These are phyloP conservation scores for Drosophila willistoni DNA, from an alignment of 1,140 invertebrate genomes.

Conservation along the genomic window DNA sequence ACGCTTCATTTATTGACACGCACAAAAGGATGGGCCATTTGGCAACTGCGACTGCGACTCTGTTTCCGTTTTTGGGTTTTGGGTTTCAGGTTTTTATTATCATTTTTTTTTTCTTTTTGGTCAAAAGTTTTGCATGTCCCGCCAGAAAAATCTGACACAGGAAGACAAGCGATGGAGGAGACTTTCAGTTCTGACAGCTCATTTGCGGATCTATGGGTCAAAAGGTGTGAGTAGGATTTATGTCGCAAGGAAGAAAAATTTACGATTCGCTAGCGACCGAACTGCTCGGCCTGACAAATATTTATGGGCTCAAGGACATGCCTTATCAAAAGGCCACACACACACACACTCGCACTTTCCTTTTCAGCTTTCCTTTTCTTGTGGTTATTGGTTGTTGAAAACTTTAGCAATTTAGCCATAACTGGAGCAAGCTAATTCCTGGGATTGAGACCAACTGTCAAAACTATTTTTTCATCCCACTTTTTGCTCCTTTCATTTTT, in stretches of 20 bases:
- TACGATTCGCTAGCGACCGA: constrained; percentile 32
- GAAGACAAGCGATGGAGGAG: constrained; percentile 17
- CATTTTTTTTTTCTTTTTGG: constrained; percentile 16
- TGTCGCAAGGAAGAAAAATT: constrained; percentile 34
- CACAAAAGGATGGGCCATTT: constrained; percentile 61
- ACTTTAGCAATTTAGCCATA: constrained; percentile 54
- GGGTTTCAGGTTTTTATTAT: constrained; percentile 11
- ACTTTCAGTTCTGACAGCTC: constrained; percentile 51
- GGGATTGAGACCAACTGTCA: constrained; percentile 13
- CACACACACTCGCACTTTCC: constrained; percentile 1
- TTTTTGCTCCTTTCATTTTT: neutral
- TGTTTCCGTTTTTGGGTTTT: constrained; percentile 8
- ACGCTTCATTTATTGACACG: constrained; percentile 79
- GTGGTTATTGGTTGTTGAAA: constrained; percentile 22
- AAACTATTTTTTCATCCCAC: neutral
- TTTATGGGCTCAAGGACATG: constrained; percentile 42
- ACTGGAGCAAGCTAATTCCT: constrained; percentile 28
- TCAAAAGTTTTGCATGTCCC: constrained; percentile 59
- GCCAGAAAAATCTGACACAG: constrained; percentile 43
- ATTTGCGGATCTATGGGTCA: constrained; percentile 44
- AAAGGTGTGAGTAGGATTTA: constrained; percentile 43
- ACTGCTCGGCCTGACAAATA: constrained; percentile 56
- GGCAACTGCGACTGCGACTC: constrained; percentile 9
- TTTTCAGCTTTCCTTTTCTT: neutral
- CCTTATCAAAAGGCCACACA: constrained; percentile 36